Base-by-base conservation (phyloP, 1,140 invertebrate genomes). In the Sycophila sp. region DNA sequence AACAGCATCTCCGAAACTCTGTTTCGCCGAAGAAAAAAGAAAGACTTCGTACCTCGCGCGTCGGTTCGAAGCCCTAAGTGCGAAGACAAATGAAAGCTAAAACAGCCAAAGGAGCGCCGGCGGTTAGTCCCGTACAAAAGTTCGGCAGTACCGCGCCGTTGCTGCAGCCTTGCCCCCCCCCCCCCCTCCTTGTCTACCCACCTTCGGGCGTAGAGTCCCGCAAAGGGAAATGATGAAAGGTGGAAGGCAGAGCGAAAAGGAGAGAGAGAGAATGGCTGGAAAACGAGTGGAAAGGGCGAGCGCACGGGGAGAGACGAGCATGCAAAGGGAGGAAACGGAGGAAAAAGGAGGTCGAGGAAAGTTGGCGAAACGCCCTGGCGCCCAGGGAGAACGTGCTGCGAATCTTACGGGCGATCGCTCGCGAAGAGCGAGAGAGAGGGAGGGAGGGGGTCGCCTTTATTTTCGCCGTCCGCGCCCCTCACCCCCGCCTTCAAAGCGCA, bases 401-500 rank as follows among this genome's bases (percentile, higher is more conserved):
- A 76, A 78, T 76, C 73, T 78, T 51, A 73, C 69, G 72, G 70
- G 45, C 73, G 74, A 78, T 76, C 76, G 69, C 68, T 55, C 72
- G 49, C 70, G 69, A n/a, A n/a, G n/a, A n/a, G n/a, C n/a, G n/a
- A n/a, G n/a, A n/a, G n/a, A n/a, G n/a, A n/a, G n/a, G n/a, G n/a
- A 66, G 40, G 70, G 45, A 68, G 69, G 17, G 26, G 56, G 2
- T 45, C 72, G 71, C 72, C 72, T 74, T 73, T 56, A 60, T 72
- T 72, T 72, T 66, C 55, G 17, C 19, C 36, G 32, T 2, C n/a
- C 15, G 7, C 24, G 42, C 51, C 13, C 13, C 49, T 7, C 34
- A 24, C 56, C 26, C 47, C 28, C 15, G 5, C 38, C 45, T 66
- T 58, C 34, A 62, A 64, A 66, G 28, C 55, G 60, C n/a, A n/a